These are phyloP conservation scores for Silurus meridionalis DNA, from an alignment of 2,113 vertebrate genomes.

Conservation along the genomic window DNA sequence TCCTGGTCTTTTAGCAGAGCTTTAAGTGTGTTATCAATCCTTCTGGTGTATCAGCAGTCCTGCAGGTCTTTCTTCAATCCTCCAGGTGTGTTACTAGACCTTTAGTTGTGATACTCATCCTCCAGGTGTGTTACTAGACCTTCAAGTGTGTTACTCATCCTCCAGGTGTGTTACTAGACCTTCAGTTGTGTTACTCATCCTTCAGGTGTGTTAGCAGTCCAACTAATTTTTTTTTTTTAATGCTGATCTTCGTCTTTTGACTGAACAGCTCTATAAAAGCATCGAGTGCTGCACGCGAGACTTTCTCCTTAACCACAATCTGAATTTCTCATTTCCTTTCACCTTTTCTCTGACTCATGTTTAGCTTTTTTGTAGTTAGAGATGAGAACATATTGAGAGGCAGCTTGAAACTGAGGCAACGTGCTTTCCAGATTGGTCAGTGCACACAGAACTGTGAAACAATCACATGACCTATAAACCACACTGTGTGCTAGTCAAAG, in stretches of 20 bases:
- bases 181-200: too few species aligned
- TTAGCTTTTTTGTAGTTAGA: background rate
- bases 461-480: background rate
- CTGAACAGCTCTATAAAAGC: background rate
- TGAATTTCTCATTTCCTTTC: background rate
- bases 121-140: too few species aligned
- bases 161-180: too few species aligned
- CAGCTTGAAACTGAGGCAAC: background rate
- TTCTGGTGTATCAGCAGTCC: too few species aligned
- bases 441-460: background rate
- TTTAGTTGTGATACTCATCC: too few species aligned
- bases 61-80: too few species aligned
- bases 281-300: background rate
- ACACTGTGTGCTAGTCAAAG: too few species aligned
- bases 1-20: too few species aligned
- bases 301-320: background rate
- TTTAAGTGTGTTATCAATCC: too few species aligned
- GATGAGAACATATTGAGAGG: constrained; percentile 11
- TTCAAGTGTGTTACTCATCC: too few species aligned
- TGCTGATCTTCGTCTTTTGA: background rate
- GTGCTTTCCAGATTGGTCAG: constrained; percentile 1
- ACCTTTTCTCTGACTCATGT: background rate
- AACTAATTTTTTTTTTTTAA: background rate
- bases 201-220: background rate
- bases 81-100: too few species aligned